phyloP scores from a whole-genome alignment of 2,113 vertebrate species.

The Argyrosomus japonicus region DNA sequence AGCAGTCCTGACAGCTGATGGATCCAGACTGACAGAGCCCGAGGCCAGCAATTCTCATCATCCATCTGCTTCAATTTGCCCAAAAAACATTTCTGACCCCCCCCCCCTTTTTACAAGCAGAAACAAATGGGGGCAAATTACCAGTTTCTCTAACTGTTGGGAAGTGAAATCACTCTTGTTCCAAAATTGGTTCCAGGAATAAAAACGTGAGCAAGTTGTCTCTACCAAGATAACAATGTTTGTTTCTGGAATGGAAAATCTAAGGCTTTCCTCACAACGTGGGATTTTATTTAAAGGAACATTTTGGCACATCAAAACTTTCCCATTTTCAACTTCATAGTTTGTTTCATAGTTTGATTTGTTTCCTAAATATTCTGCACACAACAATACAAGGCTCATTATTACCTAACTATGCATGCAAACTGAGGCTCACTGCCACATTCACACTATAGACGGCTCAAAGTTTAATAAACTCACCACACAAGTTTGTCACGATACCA shows the following conservation, averaged over 20 bases:
- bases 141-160: neutral
- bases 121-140: neutral
- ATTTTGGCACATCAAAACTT: no score
- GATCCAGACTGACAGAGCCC: slow-evolving; percentile 37
- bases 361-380: no score
- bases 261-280: neutral
- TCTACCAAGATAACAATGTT: neutral
- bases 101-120: neutral
- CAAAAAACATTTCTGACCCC: neutral
- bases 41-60: slow-evolving; percentile 37
- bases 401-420: no score
- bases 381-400: no score
- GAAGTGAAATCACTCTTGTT: neutral
- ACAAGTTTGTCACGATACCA: no score
- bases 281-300: no score
- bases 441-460: no score
- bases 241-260: neutral
- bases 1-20: slow-evolving; percentile 19
- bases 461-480: no score
- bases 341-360: no score
- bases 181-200: neutral
- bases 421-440: no score
- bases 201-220: neutral
- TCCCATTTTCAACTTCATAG: no score
- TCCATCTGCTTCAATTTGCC: slow-evolving; percentile 36